These are phyloP conservation scores for Agrotis segetum DNA, from an alignment of 2,888 invertebrate genomes.

Conservation along the genomic window DNA sequence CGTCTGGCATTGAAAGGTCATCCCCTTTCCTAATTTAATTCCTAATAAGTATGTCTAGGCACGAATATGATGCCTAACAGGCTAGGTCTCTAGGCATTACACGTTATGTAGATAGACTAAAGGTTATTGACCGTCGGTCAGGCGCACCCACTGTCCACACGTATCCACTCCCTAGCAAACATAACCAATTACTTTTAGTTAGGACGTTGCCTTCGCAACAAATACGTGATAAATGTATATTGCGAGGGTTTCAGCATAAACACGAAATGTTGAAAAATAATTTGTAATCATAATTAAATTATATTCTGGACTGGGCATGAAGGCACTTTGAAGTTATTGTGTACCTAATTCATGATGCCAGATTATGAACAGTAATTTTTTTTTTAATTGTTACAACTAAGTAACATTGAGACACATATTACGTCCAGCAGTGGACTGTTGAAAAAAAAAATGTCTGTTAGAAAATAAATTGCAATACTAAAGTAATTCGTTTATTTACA, in stretches of 20 bases:
- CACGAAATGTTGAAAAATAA: background rate
- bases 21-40: background rate
- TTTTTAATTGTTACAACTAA: background rate
- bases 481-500: constrained; percentile 1
- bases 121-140: constrained; percentile 41
- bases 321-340: background rate
- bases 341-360: background rate
- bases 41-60: constrained; percentile 22
- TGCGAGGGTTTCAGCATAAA: constrained; percentile 7
- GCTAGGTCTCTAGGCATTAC: constrained; percentile 37
- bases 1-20: constrained; percentile 3
- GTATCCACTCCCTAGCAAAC: constrained; percentile 43
- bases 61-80: constrained; percentile 26
- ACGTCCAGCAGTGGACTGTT: no score
- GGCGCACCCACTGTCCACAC: constrained; percentile 51
- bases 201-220: constrained; percentile 27
- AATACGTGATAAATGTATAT: constrained; percentile 17
- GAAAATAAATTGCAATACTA: background rate
- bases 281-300: background rate
- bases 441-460: no score
- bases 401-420: no score
- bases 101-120: constrained; percentile 22
- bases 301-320: background rate
- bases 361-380: background rate
- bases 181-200: constrained; percentile 59